phyloP scores from a whole-genome alignment of 2,113 vertebrate genomes.

The Plecturocebus donacophilus region DNA sequence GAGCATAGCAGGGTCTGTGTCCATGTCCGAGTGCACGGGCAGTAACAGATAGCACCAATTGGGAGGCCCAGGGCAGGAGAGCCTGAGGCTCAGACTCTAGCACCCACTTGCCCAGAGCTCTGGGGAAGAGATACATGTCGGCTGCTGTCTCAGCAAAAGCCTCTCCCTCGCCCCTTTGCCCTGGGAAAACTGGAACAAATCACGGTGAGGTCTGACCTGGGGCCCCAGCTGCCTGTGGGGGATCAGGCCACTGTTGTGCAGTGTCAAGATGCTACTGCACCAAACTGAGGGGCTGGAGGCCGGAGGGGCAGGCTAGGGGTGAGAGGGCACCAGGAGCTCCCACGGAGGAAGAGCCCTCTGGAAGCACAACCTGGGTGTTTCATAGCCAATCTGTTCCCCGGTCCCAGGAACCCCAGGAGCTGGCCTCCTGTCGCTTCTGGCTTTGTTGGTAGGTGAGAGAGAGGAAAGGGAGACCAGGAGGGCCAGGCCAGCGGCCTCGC shows the following conservation, averaged over 20 bases:
- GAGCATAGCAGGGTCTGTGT: conserved; percentile 49
- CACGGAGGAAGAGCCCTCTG: neutral
- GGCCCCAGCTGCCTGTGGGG: conserved; percentile 37
- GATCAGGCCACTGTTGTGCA: conserved; percentile 28
- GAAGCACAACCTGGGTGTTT: neutral
- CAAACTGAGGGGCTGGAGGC: neutral
- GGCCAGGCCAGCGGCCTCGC: conserved; percentile 11
- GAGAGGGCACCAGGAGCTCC: neutral
- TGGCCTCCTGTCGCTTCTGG: conserved; percentile 34
- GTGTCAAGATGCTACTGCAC: conserved; percentile 42
- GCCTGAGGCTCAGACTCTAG: conserved; percentile 53
- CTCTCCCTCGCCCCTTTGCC: neutral
- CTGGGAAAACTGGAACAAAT: neutral
- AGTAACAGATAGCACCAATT: conserved; percentile 75
- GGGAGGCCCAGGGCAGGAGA: conserved; percentile 63
- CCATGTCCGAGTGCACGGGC: conserved; percentile 55
- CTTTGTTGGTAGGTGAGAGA: neutral
- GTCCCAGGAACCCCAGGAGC: neutral
- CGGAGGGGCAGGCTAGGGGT: neutral
- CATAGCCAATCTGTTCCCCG: neutral
- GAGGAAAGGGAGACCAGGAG: neutral
- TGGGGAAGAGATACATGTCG: neutral
- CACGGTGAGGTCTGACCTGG: conserved; percentile 33
- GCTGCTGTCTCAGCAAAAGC: neutral
- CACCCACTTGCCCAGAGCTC: conserved; percentile 66